A percentile compares a stretch with the other conserved stretches of the same genome.
Conservation (phyloP, 1,140 invertebrate genomes). For the Brachionus rotundiformis region DNA sequence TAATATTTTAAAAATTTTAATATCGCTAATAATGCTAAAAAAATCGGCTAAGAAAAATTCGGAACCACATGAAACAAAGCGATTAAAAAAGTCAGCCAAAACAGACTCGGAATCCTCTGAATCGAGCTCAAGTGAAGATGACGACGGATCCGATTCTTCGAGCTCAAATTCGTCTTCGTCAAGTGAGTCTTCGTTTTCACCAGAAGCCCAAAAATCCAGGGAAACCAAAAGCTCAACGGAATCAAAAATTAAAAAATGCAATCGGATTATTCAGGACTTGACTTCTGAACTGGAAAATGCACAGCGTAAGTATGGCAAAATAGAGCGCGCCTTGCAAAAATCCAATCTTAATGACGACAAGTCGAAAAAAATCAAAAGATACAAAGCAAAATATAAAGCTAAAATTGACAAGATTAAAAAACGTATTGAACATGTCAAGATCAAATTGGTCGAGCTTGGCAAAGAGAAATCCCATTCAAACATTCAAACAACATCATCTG, state of each 20-base stretch:
- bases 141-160: neutral
- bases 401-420: constrained; percentile 40
- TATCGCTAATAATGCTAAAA: constrained; percentile 6
- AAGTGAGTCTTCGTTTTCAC: neutral
- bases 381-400: constrained; percentile 5
- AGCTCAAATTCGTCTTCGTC: neutral
- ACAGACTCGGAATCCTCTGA: neutral
- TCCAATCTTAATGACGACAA: neutral
- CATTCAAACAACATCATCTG: neutral
- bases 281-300: neutral
- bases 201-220: neutral
- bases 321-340: neutral
- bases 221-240: neutral
- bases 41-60: neutral
- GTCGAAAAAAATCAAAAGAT: constrained; percentile 40
- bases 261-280: neutral
- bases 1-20: neutral
- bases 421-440: neutral
- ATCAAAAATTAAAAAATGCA: neutral
- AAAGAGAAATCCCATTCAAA: constrained; percentile 9
- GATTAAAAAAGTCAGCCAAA: neutral
- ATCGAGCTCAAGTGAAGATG: neutral
- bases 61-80: neutral
- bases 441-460: neutral
- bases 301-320: constrained; percentile 17